phyloP scores from a whole-genome alignment of 1,140 invertebrate species.

The Sesamia nonagrioides region DNA sequence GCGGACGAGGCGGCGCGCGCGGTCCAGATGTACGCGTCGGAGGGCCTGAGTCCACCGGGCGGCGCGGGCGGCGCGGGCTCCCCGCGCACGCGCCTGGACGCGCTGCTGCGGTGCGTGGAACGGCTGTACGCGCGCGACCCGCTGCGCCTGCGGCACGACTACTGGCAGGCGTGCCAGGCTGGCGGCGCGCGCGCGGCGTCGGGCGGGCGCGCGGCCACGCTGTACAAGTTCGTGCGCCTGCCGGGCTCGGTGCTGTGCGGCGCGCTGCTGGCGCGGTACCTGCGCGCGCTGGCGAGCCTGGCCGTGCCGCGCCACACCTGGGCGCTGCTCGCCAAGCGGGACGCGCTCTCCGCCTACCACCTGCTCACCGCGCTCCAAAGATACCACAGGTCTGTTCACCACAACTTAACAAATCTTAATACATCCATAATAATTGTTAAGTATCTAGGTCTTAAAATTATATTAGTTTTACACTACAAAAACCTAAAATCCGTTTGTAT shows the following conservation, averaged over 20 bases:
- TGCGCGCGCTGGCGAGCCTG: slow-evolving; percentile 95
- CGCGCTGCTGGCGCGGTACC: slow-evolving; percentile 94
- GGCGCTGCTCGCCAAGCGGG: slow-evolving; percentile 93
- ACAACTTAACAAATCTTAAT: too few relatives aligned
- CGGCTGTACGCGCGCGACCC: slow-evolving; percentile 93
- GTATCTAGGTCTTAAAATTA: too few relatives aligned
- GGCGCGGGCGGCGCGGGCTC: slow-evolving; percentile 79
- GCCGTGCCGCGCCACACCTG: slow-evolving; percentile 94
- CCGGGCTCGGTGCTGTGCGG: slow-evolving; percentile 96
- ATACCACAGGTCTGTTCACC: slow-evolving; percentile 88
- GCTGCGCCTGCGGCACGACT: slow-evolving; percentile 92
- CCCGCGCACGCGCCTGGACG: slow-evolving; percentile 95
- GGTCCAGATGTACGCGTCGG: slow-evolving; percentile 92
- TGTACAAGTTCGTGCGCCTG: slow-evolving; percentile 96
- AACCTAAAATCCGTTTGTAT: too few relatives aligned
- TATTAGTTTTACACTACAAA: too few relatives aligned
- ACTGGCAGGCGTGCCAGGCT: slow-evolving; percentile 92
- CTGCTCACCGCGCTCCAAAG: slow-evolving; percentile 94
- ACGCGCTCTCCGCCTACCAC: slow-evolving; percentile 87
- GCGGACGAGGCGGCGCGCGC: slow-evolving; percentile 96
- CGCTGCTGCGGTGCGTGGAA: slow-evolving; percentile 93
- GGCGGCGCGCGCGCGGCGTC: slow-evolving; percentile 78
- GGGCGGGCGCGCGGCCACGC: slow-evolving; percentile 90
- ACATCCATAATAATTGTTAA: too few relatives aligned
- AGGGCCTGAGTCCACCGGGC: slow-evolving; percentile 88